Evolutionary conservation across 2,888 invertebrate species (phyloP), one percentile per base, ranked within the genome.

Genomic region (Eretmocerus hayati): DNA sequence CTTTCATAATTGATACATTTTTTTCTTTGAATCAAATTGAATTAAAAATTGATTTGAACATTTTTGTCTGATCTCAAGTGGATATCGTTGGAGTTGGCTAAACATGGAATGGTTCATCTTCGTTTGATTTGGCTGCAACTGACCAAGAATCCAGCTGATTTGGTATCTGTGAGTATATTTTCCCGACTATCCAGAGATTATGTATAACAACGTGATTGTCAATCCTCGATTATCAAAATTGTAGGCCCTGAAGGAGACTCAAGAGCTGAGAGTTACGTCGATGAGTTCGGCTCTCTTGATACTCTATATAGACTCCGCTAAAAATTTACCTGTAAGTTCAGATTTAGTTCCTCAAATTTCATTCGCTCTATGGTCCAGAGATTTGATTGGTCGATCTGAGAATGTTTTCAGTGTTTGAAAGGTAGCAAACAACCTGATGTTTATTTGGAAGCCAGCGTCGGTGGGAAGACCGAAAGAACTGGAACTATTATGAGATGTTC

Each of bases 51-150:
- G 45, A 61, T 35, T 62, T 60, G 23, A 62, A 58, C 42, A 64
- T 61, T 53, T 39, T 40, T 41, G 45, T 52, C 47, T 71, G 71
- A 32, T 72, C n/a, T n/a, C n/a, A n/a, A 95, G 92, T 96, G 97
- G 95, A 79, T 93, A 57, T 89, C 91, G 0, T 76, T 99, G 58
- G 94, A 96, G 71, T 88, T 92, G 72, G 94, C 93, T 8, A 94
- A 93, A 71, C 90, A 92, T 65, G 97, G 97, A 5, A 85, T 92
- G 76, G 80, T 99, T 0, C 92, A 95, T 66, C 72, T 97, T 44
- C 84, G 90, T 42, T 76, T 94, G 43, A 84, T 85, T 5, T 99
- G 97, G 97, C 81, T 94, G 58, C 81, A 84, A 46, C 76, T 96
- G 46, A 83, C 86, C 42, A 74, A 82, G 30, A 80, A 85, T 62